A percentile compares a stretch with the other conserved stretches of the same genome.
Evolutionary conservation across 2,797 vertebrate species (phyloP).

Genomic region (Psittacula derbiana): DNA sequence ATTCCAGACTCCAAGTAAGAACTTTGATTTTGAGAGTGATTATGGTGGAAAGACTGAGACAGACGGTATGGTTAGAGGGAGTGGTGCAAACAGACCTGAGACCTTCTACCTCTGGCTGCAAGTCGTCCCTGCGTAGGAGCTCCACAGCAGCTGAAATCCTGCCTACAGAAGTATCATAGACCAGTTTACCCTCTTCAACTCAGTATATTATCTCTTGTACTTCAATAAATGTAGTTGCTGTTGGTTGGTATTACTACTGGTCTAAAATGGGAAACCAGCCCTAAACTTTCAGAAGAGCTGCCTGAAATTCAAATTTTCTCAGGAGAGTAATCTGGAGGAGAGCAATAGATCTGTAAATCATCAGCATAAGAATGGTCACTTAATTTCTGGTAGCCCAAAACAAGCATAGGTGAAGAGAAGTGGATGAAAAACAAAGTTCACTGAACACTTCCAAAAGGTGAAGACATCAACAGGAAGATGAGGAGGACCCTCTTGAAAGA

Average conservation of each 20-base stretch:
- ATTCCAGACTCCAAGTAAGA: background rate
- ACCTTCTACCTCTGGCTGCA: background rate
- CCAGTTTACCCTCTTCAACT: background rate
- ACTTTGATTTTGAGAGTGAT: background rate
- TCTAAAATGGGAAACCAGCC: background rate
- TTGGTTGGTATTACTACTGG: background rate
- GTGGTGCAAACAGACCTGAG: background rate
- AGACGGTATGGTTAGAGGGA: background rate
- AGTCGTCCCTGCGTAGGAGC: background rate
- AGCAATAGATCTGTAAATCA: background rate
- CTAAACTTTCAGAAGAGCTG: background rate
- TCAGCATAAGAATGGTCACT: background rate
- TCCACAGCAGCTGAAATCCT: background rate
- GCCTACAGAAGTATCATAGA: background rate
- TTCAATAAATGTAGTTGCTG: background rate
- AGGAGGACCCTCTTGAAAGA: background rate
- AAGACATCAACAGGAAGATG: background rate
- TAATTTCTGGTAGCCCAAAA: background rate
- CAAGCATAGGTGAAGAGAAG: background rate
- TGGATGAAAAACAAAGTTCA: background rate
- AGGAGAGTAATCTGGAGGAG: background rate
- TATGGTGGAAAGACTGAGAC: constrained; percentile 22
- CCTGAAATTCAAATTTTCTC: background rate
- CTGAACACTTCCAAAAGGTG: background rate
- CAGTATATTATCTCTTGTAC: background rate